phyloP scores from a whole-genome alignment of 2,888 invertebrate species.

The Synanthedon formicaeformis region DNA sequence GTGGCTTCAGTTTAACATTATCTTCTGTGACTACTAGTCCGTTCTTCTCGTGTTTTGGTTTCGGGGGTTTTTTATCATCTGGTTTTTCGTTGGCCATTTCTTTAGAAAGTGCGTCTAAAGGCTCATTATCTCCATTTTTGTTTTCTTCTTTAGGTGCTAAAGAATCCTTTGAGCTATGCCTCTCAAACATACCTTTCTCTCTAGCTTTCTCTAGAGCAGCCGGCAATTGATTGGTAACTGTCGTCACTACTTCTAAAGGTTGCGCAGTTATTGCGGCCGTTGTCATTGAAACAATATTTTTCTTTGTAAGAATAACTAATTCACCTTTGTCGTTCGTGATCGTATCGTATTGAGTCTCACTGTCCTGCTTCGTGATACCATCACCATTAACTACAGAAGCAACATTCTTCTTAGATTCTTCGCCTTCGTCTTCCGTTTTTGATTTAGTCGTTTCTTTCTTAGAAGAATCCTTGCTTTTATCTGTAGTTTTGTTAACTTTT shows the following conservation, averaged over 20 bases:
- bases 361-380: conserved; percentile 45
- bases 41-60: conserved; percentile 16
- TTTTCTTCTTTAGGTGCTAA: conserved; percentile 42
- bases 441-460: conserved; percentile 7
- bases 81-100: conserved; percentile 12
- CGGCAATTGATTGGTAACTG: conserved; percentile 66
- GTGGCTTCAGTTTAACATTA: conserved; percentile 44
- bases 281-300: conserved; percentile 69
- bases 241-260: conserved; percentile 66
- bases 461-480: conserved; percentile 6
- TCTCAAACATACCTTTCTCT: conserved; percentile 60
- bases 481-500: conserved; percentile 5
- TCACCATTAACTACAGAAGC: conserved; percentile 29
- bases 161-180: conserved; percentile 59
- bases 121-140: conserved; percentile 15
- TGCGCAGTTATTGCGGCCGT: conserved; percentile 71
- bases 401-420: conserved; percentile 16
- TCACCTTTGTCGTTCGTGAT: conserved; percentile 49
- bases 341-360: conserved; percentile 62
- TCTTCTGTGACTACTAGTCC: conserved; percentile 37
- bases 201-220: conserved; percentile 59
- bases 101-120: conserved; percentile 17
- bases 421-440: conserved; percentile 12
- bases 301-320: conserved; percentile 57
- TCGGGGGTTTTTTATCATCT: conserved; percentile 30